Evolutionary conservation across 2,797 vertebrate species (phyloP).

Genomic region (Melanotaenia parkinsoni): DNA sequence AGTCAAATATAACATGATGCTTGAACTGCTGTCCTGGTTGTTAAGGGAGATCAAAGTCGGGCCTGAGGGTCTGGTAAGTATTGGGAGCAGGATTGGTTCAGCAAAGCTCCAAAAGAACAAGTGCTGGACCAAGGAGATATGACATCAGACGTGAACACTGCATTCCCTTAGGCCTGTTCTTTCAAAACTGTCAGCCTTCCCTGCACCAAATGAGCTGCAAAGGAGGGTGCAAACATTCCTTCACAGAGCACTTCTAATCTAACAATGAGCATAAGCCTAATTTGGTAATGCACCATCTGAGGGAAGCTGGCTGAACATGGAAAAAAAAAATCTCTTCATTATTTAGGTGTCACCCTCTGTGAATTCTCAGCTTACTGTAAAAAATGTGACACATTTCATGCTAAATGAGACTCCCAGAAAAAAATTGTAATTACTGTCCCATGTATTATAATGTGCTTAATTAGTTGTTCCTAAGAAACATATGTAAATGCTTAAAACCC

Average conservation of each 20-base stretch:
- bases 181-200: conserved; percentile 71
- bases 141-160: conserved; percentile 77
- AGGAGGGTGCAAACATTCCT: conserved; percentile 59
- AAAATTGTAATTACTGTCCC: conserved; percentile 32
- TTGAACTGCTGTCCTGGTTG: conserved; percentile 77
- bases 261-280: conserved; percentile 65
- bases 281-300: conserved; percentile 60
- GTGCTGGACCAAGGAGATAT: conserved; percentile 79
- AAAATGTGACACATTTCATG: conserved; percentile 35
- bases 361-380: conserved; percentile 35
- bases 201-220: conserved; percentile 62
- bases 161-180: conserved; percentile 76
- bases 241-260: conserved; percentile 62
- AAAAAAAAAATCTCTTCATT: conserved; percentile 44
- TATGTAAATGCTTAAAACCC: not conserved
- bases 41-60: conserved; percentile 81
- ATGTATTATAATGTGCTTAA: conserved; percentile 20
- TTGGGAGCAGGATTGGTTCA: conserved; percentile 72
- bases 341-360: conserved; percentile 30
- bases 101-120: conserved; percentile 76
- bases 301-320: conserved; percentile 35
- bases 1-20: conserved; percentile 80
- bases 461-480: conserved; percentile 31
- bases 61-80: conserved; percentile 74
- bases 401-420: conserved; percentile 11